Percentiles rank a stretch among this genome's conserved stretches.
Conservation (phyloP, 2,113 vertebrate species). For the Poecilia latipinna region DNA sequence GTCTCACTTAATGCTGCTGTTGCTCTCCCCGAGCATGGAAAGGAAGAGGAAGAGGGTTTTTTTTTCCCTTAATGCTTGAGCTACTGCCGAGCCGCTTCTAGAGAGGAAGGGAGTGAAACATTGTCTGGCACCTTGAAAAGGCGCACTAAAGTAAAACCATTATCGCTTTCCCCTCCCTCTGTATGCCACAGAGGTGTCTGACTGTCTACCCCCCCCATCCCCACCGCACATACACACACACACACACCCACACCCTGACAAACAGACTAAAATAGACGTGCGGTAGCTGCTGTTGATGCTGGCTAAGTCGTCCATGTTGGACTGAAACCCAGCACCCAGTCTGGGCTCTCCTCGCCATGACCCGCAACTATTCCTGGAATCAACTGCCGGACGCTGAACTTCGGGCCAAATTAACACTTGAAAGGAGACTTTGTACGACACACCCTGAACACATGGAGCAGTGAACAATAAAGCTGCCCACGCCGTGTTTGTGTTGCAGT, state of each 20-base stretch:
- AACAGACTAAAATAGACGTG: slow-evolving; percentile 53
- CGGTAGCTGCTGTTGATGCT: slow-evolving; percentile 20
- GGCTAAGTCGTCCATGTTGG: slow-evolving; percentile 3
- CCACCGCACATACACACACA: not conserved
- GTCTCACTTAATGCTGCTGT: slow-evolving; percentile 54
- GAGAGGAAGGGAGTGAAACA: slow-evolving; percentile 23
- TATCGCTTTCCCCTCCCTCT: slow-evolving; percentile 48
- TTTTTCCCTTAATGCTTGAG: slow-evolving; percentile 53
- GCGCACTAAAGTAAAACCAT: slow-evolving; percentile 65
- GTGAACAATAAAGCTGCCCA: slow-evolving; percentile 26
- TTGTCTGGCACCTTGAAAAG: slow-evolving; percentile 69
- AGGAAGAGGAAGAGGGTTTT: slow-evolving; percentile 46
- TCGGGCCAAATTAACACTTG: slow-evolving; percentile 43
- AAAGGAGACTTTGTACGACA: slow-evolving; percentile 60
- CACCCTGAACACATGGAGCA: slow-evolving; percentile 26
- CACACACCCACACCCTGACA: slow-evolving; percentile 13
- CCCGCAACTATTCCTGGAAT: slow-evolving; percentile 28
- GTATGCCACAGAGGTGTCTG: slow-evolving; percentile 45
- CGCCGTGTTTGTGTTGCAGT: not conserved
- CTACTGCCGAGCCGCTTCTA: slow-evolving; percentile 35
- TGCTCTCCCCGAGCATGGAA: slow-evolving; percentile 62
- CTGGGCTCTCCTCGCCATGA: slow-evolving; percentile 17
- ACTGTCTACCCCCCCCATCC: slow-evolving; percentile 43
- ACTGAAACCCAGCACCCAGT: not conserved
- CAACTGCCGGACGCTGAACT: slow-evolving; percentile 46